Evolutionary conservation across 2,888 invertebrate genomes (phyloP), one percentile per base, ranked within the genome.

Genomic region (Synanthedon andrenaeformis): DNA sequence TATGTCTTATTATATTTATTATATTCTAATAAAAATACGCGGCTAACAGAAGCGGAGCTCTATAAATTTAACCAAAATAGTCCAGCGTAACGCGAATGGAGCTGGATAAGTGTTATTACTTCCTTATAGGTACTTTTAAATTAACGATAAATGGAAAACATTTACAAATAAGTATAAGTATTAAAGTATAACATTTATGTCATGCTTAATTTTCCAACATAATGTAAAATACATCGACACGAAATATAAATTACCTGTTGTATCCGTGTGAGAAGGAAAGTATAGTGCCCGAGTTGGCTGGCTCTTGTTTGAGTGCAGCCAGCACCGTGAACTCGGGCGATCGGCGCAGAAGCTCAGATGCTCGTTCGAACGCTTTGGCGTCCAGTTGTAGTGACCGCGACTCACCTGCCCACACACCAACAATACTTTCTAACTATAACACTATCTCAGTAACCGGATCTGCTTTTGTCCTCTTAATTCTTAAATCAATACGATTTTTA

Each of bases 281-380:
- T 67, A 95, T 93, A 64, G 94, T 92, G 74, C 95, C 95, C 60
- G 93, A 92, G 88, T 95, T 95, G 68, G 92, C 91, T 63, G 91
- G 91, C 79, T 94, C 94, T 81, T 95, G 95, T 58, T 91, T 90
- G 59, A 95, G 83, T 67, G 92, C 89, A 55, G 94, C 94, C 64
- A 93, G 90, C 72, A 95, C 89, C 58, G 95, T 94, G 87, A 95
- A 94, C 87, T 95, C 95, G 56, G 92, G 89, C 67, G 92, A 92
- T 71, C 89, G 89, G 58, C 91, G 90, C 72, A 94, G 86, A 67
- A 93, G 82, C 65, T 91, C 90, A 54, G 91, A 90, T 56, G 93
- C 93, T 67, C 90, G 90, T 71, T 90, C 89, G 78, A 92, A 92
- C 62, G 91, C 90, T 59, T 86, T 82, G 63, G 92, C 90, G 65